Base-by-base conservation (phyloP, 1,140 invertebrate species). In the Platyura marginata region DNA sequence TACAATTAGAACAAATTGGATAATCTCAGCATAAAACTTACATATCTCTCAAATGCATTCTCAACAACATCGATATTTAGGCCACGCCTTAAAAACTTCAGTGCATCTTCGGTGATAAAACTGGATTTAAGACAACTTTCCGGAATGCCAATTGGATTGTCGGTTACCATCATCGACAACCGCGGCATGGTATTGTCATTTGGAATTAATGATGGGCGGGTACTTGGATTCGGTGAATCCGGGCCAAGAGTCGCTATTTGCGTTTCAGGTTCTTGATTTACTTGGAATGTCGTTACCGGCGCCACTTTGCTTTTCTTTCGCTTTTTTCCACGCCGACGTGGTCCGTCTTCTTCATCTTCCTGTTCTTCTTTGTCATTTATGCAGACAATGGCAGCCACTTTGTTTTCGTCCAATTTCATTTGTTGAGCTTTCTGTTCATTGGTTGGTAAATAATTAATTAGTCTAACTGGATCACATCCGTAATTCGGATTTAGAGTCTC, bases 261-360 rank as follows among this genome's bases (percentile, higher is more conserved):
- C 2, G 59, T 61, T 44, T 61, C 58, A 0, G 58, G 58, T 48
- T 61, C 58, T 46, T 61, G 49, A 23, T 52, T 59, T 8, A 60
- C 21, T 20, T 59, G 57, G 18, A 61, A 61, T 2, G 58, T 61
- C 9, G 56, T 56, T 16, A 56, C 51, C 16, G 54, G 53, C 55
- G 22, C n/a, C 5, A 51, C 48, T 35, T 60, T 61, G 1, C 56
- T 36, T 34, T 59, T 60, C 32, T 60, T 61, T 2, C 55, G 46
- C 19, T 57, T 59, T 16, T 59, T 58, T 13, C 56, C 56, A 5
- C 58, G 44, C 5, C 58, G 44, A 16, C 42, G 21, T 13, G 20
- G 15, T 3, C 51, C 49, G 42, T 60, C 57, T 5, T 53, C 54
- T 13, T 57, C 55, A 10, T 48, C 50, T 29, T 44, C 44, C 8